Base-by-base conservation (phyloP, 1,140 invertebrate genomes). In the Plectrocnemia conspersa region DNA sequence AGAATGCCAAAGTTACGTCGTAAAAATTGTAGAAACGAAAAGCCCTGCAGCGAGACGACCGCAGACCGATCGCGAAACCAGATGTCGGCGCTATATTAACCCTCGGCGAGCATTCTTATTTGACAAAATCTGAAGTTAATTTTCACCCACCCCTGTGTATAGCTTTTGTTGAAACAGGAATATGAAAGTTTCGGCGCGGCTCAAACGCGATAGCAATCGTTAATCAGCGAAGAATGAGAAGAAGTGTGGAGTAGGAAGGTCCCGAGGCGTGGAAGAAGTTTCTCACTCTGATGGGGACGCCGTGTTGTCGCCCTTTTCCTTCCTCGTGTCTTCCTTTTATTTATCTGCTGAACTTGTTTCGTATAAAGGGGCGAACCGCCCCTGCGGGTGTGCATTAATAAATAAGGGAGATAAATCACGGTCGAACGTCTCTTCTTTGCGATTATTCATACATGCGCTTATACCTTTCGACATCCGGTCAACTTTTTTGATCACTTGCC, bases 221-320 rank as follows among this genome's bases (percentile, higher is more conserved):
- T 38, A 38, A 38, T 38, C 35, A 38, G 35, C 35, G 18, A 9
- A n/a, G n/a, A 13, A 13, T 38, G 6, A 7, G 15, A 6, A 38
- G n/a, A n/a, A n/a, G n/a, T 38, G 35, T 5, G 18, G 18, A 38
- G 7, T 16, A 38, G 35, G 35, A 16, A 15, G 18, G 5, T 7
- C 35, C 6, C 35, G 13, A 5, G 27, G 27, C 27, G 27, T 6
- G n/a, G 6, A n/a, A 7, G 27, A 29, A 29, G 6, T n/a, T 6
- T 29, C 27, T 6, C 27, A 29, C n/a, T n/a, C n/a, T n/a, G n/a
- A 29, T 10, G 15, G 18, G 18, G 18, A 38, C 35, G 35, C 35
- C 35, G 35, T n/a, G n/a, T n/a, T n/a, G n/a, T 38, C 35, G 35
- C 35, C 27, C n/a, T 38, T 38, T 38, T 38, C 35, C 35, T 38